These are phyloP conservation scores for Pogonocherus hispidulus DNA, from an alignment of 2,888 invertebrate genomes.

Conservation along the genomic window DNA sequence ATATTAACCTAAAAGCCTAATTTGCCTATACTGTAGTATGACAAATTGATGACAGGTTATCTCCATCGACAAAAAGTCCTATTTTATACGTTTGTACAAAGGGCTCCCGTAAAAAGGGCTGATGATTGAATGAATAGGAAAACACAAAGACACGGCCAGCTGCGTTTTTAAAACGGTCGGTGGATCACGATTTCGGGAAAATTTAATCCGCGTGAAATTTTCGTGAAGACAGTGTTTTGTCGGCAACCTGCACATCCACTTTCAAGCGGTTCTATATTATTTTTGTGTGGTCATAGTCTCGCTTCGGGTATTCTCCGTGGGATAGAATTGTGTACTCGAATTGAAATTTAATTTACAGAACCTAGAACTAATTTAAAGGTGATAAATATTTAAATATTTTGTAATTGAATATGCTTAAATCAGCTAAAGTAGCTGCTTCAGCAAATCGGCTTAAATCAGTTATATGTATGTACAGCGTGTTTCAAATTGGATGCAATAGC, in stretches of 20 bases:
- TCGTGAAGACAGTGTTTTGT: constrained; percentile 49
- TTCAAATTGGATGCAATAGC: no score
- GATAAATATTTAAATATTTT: no score
- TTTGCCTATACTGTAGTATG: not conserved
- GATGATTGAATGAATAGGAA: constrained; percentile 42
- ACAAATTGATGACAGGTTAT: constrained; percentile 14
- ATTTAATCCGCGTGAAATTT: constrained; percentile 51
- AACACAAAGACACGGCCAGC: constrained; percentile 46
- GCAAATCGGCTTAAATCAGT: no score
- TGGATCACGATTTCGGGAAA: constrained; percentile 49
- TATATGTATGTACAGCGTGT: no score
- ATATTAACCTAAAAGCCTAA: no score
- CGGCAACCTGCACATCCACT: constrained; percentile 35
- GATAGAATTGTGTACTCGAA: constrained; percentile 50
- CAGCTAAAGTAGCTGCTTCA: no score
- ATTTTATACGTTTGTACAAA: constrained; percentile 20
- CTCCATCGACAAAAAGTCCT: not conserved
- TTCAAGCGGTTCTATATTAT: constrained; percentile 8
- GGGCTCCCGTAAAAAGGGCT: constrained; percentile 26
- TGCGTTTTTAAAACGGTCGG: constrained; percentile 44
- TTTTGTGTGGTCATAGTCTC: constrained; percentile 3
- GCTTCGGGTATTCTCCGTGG: not conserved
- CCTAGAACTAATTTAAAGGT: no score
- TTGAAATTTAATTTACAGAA: constrained; percentile 60
- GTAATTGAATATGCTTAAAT: no score